phyloP scores from a whole-genome alignment of 2,113 vertebrate species.

The Haemorhous mexicanus region DNA sequence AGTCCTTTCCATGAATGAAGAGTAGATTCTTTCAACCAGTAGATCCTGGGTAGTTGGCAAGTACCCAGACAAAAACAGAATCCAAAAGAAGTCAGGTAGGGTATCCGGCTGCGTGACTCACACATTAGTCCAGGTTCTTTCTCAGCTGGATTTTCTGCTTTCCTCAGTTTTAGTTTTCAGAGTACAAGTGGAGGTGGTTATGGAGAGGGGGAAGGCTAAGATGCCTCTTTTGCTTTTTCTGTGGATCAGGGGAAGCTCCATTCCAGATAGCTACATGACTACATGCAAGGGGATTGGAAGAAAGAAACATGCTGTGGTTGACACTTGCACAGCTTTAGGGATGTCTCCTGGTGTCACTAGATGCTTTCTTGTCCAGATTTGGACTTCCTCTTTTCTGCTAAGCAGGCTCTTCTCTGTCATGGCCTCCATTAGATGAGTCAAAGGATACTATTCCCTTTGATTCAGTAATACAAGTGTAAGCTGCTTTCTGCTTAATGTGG shows the following conservation, averaged over 20 bases:
- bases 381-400: slow-evolving; percentile 5
- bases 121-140: background rate
- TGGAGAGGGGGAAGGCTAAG: background rate
- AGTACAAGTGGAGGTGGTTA: background rate
- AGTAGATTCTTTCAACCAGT: background rate
- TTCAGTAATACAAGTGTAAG: slow-evolving; percentile 1
- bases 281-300: background rate
- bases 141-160: background rate
- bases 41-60: background rate
- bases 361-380: background rate
- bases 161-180: background rate
- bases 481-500: background rate
- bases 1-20: background rate
- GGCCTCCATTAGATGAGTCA: slow-evolving; percentile 17
- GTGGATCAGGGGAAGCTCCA: background rate
- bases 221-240: background rate
- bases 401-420: background rate
- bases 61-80: background rate
- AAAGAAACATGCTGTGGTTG: background rate
- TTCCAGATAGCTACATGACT: background rate
- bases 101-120: background rate
- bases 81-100: background rate
- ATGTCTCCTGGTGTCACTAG: background rate
- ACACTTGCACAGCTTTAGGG: background rate
- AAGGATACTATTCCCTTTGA: background rate